Base-by-base conservation (phyloP, 2,113 vertebrate genomes). In the Centropristis striata region DNA sequence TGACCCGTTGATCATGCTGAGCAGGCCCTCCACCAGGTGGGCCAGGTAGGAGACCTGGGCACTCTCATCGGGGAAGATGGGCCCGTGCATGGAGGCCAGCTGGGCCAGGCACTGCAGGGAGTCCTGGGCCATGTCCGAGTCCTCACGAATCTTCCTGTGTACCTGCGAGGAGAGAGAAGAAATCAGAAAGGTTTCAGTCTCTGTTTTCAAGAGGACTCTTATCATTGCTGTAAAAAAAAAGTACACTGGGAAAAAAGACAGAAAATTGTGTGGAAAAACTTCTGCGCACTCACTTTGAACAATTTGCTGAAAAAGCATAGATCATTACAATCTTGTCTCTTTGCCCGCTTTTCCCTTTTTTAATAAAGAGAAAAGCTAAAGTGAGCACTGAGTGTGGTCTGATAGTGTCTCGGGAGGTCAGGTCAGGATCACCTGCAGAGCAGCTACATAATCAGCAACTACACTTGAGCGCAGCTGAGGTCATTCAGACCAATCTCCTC, bases 101-200 rank as follows among this genome's bases (percentile, higher is more conserved):
- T 99, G 98, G 86, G 98, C 97, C 92, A 99, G 94, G 90, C 98
- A 99, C 94, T 99, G 98, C 55, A 99, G 94, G 1, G 98, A 99
- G 90, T 99, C 98, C 95, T 99, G 98, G 66, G 98, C 98, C 98
- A 99, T 99, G 94, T 99, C 98, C 1, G 98, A 98, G 92, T 99
- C 98, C 92, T 99, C 98, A 83, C 98, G 96, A 89, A 99, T 98
- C 95, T 99, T 99, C 90, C 97, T 96, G 95, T 99, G 98, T 71
- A 99, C 98, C 98, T 99, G 96, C 85, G 86, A 90, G 89, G 58
- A 2, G 46, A 49, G 36, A 65, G 57, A 49, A n/a, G 23, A 57
- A 27, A 20, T 14, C n/a, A n/a, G n/a, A 1, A 5, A 13, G 0
- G 12, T 5, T 1, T 49, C 9, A n/a, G 10, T 44, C 23, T 63